These are phyloP conservation scores for Doris montereyensis DNA, from an alignment of 2,888 invertebrate species.

Conservation along the genomic window DNA sequence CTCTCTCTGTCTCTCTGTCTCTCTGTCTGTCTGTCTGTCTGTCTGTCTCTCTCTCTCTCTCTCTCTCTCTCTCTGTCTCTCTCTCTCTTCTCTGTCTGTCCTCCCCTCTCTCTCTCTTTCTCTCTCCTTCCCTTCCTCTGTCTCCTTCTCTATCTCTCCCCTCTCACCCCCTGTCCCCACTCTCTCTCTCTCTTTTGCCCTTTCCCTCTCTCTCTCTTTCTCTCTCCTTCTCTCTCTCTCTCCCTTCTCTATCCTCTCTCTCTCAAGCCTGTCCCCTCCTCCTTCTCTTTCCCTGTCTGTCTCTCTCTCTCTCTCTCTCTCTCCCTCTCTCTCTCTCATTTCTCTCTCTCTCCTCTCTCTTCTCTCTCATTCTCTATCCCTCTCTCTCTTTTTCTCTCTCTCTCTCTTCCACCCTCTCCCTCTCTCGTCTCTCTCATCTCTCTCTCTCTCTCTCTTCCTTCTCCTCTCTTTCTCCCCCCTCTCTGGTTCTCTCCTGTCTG, in stretches of 20 bases:
- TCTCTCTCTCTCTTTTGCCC: too few species aligned
- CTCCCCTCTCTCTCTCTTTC: too few species aligned
- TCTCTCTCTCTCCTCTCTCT: neutral
- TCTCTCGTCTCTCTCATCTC: slow-evolving; percentile 20
- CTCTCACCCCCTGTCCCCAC: too few species aligned
- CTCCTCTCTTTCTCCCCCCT: neutral
- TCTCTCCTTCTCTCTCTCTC: neutral
- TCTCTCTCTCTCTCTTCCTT: neutral
- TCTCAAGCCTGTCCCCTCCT: neutral
- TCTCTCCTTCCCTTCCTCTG: too few species aligned
- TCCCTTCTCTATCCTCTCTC: neutral
- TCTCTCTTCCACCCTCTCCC: slow-evolving; percentile 32
- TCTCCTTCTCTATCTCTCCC: too few species aligned
- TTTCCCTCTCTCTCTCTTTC: neutral
- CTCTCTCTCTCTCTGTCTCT: too few species aligned
- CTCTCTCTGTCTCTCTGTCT: too few species aligned
- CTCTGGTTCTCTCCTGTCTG: neutral
- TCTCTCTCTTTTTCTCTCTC: slow-evolving; percentile 24
- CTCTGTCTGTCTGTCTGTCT: too few species aligned
- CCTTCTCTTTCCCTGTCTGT: neutral
- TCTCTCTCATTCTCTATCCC: too few species aligned
- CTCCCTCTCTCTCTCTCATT: slow-evolving; percentile 18
- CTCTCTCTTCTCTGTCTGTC: too few species aligned
- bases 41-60: too few species aligned
- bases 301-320: slow-evolving; percentile 30